A percentile compares a stretch with the other conserved stretches of the same genome.
Conservation (phyloP, 2,113 vertebrate genomes). For the Suricata suricatta region DNA sequence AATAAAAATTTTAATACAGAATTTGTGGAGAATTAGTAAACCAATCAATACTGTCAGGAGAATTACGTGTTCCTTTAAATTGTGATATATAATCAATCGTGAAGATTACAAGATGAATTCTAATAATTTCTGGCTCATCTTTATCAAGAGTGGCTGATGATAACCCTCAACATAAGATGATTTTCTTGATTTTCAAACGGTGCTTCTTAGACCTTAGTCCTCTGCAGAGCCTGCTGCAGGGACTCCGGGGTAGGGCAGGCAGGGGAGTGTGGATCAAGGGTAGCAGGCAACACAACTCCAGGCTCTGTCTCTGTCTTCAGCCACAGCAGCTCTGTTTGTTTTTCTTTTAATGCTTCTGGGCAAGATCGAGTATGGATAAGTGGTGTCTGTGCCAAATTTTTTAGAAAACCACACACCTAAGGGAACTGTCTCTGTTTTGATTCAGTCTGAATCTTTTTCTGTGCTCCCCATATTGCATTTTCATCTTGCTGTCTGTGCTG, state of each 20-base stretch:
- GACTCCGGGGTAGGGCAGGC: not conserved
- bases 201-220: not conserved
- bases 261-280: not conserved
- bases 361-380: conserved; percentile 4
- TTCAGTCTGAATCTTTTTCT: conserved; percentile 21
- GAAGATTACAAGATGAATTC: not conserved
- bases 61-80: not conserved
- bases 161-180: not conserved
- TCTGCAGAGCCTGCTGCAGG: not conserved
- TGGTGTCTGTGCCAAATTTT: conserved; percentile 38
- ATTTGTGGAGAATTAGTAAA: not conserved
- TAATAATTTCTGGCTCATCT: not conserved
- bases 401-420: conserved; percentile 42
- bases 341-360: conserved; percentile 42
- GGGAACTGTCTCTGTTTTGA: conserved; percentile 67
- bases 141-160: not conserved
- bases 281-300: not conserved
- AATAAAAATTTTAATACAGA: not conserved
- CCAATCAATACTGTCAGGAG: not conserved
- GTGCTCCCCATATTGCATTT: not conserved
- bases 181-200: not conserved
- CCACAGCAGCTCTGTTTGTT: conserved; percentile 10
- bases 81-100: not conserved
- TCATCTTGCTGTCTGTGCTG: not conserved
- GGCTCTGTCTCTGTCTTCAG: not conserved